A percentile compares a stretch with the other conserved stretches of the same genome.
Evolutionary conservation across 2,113 vertebrate species (phyloP).

Genomic region (Mormoops blainvillei): DNA sequence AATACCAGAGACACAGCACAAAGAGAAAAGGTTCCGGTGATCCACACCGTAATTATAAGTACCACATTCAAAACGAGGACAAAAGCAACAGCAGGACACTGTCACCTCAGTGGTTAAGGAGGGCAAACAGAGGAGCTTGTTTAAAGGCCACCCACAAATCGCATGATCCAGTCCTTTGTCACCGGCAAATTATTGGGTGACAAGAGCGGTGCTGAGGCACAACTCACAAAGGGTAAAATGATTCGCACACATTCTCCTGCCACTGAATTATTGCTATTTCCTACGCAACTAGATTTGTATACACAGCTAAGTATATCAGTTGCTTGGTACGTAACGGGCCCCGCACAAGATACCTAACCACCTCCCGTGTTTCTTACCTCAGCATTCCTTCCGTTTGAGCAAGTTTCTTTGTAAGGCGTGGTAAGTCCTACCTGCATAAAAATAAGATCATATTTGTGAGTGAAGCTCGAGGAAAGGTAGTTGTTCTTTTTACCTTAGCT

Average conservation of each 20-base stretch:
- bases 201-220: background rate
- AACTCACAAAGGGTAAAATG: background rate
- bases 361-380: background rate
- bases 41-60: background rate
- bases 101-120: background rate
- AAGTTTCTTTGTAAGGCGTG: background rate
- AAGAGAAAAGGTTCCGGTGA: background rate
- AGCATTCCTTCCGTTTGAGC: background rate
- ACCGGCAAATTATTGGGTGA: background rate
- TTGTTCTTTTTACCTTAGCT: background rate
- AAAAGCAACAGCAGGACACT: slow-evolving; percentile 12
- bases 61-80: background rate
- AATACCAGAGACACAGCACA: background rate
- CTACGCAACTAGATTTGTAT: background rate
- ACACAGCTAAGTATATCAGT: too few species aligned
- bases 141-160: slow-evolving; percentile 1
- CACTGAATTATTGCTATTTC: background rate
- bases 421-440: background rate
- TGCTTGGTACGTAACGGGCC: background rate
- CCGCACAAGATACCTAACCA: background rate
- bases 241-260: background rate
- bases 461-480: background rate
- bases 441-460: background rate
- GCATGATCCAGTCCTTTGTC: background rate
- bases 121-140: background rate